Evolutionary conservation across 2,888 invertebrate genomes (phyloP), one percentile per base, ranked within the genome.

Genomic region (Drosophila ochracea): DNA sequence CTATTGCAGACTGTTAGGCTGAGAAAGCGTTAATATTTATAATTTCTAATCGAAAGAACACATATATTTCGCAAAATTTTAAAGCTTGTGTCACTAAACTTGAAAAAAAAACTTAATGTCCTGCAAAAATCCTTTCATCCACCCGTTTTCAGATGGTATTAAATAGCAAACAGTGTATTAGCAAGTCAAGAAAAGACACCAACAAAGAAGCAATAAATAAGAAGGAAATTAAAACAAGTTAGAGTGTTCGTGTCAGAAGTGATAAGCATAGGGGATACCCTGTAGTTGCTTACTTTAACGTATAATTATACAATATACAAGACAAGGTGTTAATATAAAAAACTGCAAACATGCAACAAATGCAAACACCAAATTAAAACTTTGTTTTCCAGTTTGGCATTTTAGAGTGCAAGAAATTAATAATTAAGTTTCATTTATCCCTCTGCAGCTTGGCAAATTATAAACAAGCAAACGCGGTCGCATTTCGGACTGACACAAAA

Each of bases 381-480:
- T 19, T 25, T 19, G 33, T 13, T 39, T 59, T n/a, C 16, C 21
- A 31, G 57, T 53, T 55, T 49, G 37, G 73, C 73, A 59, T 63
- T 5, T 28, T 41, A 31, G n/a, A 21, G 60, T 10, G 37, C 67
- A 64, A 41, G 10, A 39, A 63, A 68, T 77, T 65, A 73, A 65
- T 60, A 66, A 60, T 9, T 31, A 65, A 65, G 55, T 69, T 68
- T 54, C 50, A 47, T 60, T 62, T 33, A 73, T 39, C 53, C 73
- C 47, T 73, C 50, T 37, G 43, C 21, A 33, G 31, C 19, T 73
- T 52, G 13, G n/a, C 43, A 63, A 79, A 72, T 80, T 75, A 69
- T 75, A 61, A 74, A 81, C 75, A 71, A 67, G 58, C 67, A 50
- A 78, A 78, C 72, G 64, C 75, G 71, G 54, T 65, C 47, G 53